Percentiles rank a stretch among this genome's conserved stretches.
phyloP scores from a whole-genome alignment of 1,140 invertebrate species.

The Potamilus streckersoni region DNA sequence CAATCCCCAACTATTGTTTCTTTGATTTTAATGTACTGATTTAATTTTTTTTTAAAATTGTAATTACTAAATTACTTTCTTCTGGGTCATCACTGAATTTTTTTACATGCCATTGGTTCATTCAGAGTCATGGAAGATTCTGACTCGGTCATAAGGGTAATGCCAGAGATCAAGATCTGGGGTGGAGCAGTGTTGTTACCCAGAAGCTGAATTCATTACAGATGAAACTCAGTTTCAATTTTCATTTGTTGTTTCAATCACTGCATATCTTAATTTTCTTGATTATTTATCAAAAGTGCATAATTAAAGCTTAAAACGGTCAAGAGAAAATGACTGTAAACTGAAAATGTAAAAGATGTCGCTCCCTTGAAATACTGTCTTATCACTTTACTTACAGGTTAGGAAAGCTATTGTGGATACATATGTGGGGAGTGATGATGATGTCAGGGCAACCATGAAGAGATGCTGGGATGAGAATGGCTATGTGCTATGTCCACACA shows the following conservation, averaged over 20 bases:
- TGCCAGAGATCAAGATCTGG: too few relatives aligned
- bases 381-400: slow-evolving; percentile 41
- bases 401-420: slow-evolving; percentile 42
- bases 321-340: neutral
- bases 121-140: too few relatives aligned
- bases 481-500: slow-evolving; percentile 70
- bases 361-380: neutral
- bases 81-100: too few relatives aligned
- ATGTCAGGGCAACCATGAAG: slow-evolving; percentile 62
- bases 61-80: too few relatives aligned
- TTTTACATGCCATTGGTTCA: too few relatives aligned
- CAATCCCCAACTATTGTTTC: too few relatives aligned
- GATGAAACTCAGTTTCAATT: too few relatives aligned
- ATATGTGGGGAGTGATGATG: slow-evolving; percentile 49
- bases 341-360: neutral
- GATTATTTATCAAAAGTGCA: neutral
- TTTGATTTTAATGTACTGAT: too few relatives aligned
- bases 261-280: neutral
- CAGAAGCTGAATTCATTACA: too few relatives aligned
- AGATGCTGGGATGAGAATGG: slow-evolving; percentile 63
- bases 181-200: too few relatives aligned
- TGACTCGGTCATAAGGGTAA: too few relatives aligned
- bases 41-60: too few relatives aligned
- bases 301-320: slow-evolving; percentile 1
- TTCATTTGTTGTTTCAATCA: neutral